Evolutionary conservation across 2,797 vertebrate genomes (phyloP), one percentile per base, ranked within the genome.

Genomic region (Nothura maculosa): DNA sequence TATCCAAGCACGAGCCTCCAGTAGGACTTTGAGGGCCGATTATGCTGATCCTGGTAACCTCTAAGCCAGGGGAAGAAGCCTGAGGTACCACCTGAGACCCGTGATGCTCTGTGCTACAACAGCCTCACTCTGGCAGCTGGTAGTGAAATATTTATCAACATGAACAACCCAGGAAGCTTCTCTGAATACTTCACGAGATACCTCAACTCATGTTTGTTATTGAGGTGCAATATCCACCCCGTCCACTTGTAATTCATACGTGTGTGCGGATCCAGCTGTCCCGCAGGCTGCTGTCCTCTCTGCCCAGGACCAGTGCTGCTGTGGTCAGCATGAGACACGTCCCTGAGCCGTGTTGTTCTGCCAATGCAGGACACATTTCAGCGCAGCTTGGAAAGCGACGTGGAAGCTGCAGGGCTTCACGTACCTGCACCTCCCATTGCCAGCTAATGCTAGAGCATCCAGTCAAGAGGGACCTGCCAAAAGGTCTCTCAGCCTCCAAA

Each of bases 281-380:
- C 87, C 68, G 77, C 24, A 34, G 66, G 36, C 80, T 93, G 5
- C 0, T 79, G 75, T 94, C 90, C 80, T 86, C 82, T 81, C 62
- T 93, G 90, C 83, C 89, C 90, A 91, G 92, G 92, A 85, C 91
- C 91, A 87, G 89, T 86, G 63, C 64, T 95, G 90, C 94, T 95
- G 93, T 91, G 85, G 67, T 95, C 96, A 95, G 96, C 92, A 96
- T 79, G 94, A 4, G 1, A 30, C 89, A 48, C 52, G 16, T 83
- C 92, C 87, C 87, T 91, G 91, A 93, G 91, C 74, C 82, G 91
- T 92, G 80, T 63, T 94, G 76, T 89, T 95, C 90, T 94, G 92
- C 95, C 94, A 95, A 47, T 19, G 94, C 86, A n/a, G n/a, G n/a
- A n/a, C n/a, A n/a, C n/a, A 67, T 85, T 92, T 95, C 93, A 74